phyloP scores from a whole-genome alignment of 2,113 vertebrate species.

The Hemicordylus capensis region DNA sequence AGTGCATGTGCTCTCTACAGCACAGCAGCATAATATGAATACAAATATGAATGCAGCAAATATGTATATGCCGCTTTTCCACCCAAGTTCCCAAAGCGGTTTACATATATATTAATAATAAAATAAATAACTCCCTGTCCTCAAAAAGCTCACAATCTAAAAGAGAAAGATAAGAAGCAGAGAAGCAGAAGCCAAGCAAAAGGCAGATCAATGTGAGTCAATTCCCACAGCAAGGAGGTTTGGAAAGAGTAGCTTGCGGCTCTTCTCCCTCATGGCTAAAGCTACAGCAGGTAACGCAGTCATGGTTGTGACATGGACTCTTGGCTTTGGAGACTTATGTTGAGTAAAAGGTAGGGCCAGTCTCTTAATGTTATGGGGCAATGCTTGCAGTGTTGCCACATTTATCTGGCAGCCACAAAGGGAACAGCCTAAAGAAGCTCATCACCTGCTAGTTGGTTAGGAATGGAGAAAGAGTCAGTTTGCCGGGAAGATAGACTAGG shows the following conservation, averaged over 20 bases:
- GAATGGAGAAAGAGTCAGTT: background rate
- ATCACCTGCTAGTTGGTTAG: background rate
- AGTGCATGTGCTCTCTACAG: background rate
- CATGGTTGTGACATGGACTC: background rate
- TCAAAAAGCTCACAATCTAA: no score
- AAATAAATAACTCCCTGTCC: no score
- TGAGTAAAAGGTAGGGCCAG: background rate
- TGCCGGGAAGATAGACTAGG: background rate
- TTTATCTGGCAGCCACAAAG: background rate
- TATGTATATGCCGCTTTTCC: no score
- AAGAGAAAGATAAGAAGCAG: no score
- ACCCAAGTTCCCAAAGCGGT: no score
- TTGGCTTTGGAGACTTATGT: background rate
- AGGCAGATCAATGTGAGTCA: background rate
- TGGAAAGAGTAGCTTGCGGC: background rate
- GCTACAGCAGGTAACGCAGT: background rate
- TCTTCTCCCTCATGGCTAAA: background rate
- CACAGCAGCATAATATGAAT: background rate
- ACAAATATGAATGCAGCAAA: no score
- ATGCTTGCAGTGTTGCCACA: background rate
- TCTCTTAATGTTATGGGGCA: background rate
- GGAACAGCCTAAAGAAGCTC: background rate
- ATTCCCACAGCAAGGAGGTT: background rate
- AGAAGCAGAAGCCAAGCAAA: background rate
- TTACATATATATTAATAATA: no score